A percentile compares a stretch with the other conserved stretches of the same genome.
phyloP scores from a whole-genome alignment of 2,888 invertebrate species.

The Pinctada fucata region DNA sequence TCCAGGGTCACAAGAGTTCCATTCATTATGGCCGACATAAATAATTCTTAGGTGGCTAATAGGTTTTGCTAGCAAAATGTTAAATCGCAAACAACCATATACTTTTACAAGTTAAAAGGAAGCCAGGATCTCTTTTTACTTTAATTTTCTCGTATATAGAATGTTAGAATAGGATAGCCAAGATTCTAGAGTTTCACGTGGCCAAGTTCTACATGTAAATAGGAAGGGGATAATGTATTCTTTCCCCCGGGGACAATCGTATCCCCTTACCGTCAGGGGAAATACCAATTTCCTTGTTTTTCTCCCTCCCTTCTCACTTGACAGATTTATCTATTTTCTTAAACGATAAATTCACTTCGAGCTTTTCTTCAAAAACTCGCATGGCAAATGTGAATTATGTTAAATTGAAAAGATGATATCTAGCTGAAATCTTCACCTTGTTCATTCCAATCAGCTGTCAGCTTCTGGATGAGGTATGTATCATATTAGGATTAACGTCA shows the following conservation, averaged over 20 bases:
- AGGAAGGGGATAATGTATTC: not conserved
- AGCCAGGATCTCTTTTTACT: not conserved
- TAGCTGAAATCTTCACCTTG: no score
- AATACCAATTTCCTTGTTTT: slow-evolving; percentile 1
- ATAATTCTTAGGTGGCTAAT: not conserved
- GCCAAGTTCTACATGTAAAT: not conserved
- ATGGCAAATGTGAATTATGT: not conserved
- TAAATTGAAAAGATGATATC: not conserved
- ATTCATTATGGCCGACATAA: no score
- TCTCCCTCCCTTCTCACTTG: not conserved
- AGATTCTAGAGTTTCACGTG: not conserved
- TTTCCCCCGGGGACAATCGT: not conserved
- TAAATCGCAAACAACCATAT: not conserved
- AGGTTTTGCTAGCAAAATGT: not conserved
- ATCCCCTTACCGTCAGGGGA: not conserved
- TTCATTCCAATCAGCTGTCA: no score
- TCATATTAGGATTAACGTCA: no score
- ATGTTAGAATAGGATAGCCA: not conserved
- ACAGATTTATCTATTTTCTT: slow-evolving; percentile 1
- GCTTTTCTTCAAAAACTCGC: not conserved
- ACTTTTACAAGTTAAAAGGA: not conserved
- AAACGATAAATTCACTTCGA: not conserved
- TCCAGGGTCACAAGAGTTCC: no score
- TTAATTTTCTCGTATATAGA: slow-evolving; percentile 1
- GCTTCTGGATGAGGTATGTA: no score